Evolutionary conservation across 64 coral and sea anemone species (phyloP).

Genomic region (Dendrophyllia cribrosa): DNA sequence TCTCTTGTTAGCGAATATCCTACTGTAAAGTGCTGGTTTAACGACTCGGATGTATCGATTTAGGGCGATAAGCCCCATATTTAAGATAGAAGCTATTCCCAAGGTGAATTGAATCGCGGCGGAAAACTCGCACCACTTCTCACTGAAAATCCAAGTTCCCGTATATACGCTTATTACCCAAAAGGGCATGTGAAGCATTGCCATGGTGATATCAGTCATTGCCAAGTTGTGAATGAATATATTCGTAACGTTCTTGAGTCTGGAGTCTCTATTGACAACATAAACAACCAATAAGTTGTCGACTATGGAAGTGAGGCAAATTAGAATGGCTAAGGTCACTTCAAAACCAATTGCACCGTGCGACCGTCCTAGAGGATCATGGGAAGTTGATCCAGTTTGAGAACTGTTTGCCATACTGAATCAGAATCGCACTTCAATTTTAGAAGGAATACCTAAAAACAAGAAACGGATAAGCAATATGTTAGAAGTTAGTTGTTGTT

Average conservation of each 20-base stretch:
- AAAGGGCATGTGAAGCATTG: constrained; percentile 69
- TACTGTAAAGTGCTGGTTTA: constrained; percentile 43
- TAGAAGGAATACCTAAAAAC: not conserved
- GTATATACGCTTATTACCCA: constrained; percentile 45
- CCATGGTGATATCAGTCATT: constrained; percentile 72
- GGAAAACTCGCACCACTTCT: constrained; percentile 3
- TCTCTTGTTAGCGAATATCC: constrained; percentile 40
- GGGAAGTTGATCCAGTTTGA: not conserved
- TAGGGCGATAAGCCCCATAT: constrained; percentile 60
- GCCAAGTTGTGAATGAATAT: constrained; percentile 72
- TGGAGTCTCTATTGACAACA: constrained; percentile 45
- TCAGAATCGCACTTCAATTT: not conserved
- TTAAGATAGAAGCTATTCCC: constrained; percentile 56
- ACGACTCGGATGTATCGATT: constrained; percentile 72
- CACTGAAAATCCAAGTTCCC: constrained; percentile 45
- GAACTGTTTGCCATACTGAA: not conserved
- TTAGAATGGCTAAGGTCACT: constrained; percentile 38
- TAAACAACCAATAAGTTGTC: constrained; percentile 59
- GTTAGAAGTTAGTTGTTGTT: no score
- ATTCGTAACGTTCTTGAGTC: constrained; percentile 62
- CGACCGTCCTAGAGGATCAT: constrained; percentile 20
- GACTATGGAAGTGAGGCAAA: constrained; percentile 20
- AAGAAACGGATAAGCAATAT: no score
- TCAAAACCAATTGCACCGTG: constrained; percentile 42
- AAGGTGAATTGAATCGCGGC: constrained; percentile 49